Conservation (phyloP, 2,113 vertebrate genomes). For the Ciconia maguari region DNA sequence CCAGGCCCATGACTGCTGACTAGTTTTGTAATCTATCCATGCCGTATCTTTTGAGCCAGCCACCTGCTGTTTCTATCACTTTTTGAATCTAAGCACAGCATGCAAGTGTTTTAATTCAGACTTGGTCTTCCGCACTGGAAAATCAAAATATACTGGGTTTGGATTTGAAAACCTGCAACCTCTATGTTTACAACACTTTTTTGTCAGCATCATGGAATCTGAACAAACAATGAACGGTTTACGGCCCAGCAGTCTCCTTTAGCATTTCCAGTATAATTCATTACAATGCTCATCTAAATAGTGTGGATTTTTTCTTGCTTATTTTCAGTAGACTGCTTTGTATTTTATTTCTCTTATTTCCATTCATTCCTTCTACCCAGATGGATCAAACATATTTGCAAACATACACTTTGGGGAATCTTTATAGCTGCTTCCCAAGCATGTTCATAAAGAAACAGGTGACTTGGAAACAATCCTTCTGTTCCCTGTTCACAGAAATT, state of each 20-base stretch:
- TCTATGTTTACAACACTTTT: not conserved
- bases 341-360: not conserved
- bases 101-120: conserved; percentile 3
- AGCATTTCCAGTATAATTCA: not conserved
- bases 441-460: not conserved
- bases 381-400: not conserved
- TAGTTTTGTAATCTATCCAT: not conserved
- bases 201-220: not conserved
- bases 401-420: not conserved
- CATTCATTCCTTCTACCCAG: not conserved
- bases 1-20: not conserved
- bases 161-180: not conserved
- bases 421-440: not conserved
- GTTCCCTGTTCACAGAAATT: not conserved
- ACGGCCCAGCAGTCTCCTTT: not conserved
- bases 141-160: not conserved
- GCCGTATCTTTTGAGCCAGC: not conserved
- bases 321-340: not conserved
- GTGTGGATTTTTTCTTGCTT: not conserved
- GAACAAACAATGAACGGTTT: not conserved
- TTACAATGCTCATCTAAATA: not conserved
- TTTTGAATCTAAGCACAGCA: conserved; percentile 39
- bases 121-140: not conserved
- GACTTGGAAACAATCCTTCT: not conserved
- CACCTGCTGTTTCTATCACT: not conserved